Evolutionary conservation across 2,113 vertebrate genomes (phyloP), one percentile per base, ranked within the genome.

Genomic region (Dipodomys ordii): DNA sequence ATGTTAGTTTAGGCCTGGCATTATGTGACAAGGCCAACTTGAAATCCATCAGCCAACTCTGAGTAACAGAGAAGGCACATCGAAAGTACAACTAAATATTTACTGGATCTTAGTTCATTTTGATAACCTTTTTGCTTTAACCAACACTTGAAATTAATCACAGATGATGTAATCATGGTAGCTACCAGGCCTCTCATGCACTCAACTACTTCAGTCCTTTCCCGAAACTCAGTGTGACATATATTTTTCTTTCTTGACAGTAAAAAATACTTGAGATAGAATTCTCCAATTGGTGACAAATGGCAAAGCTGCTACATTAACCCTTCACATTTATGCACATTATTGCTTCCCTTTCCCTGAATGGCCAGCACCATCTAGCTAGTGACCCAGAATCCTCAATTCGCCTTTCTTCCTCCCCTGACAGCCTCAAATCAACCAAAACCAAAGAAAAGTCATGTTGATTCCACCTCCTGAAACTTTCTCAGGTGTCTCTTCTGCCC

Each of bases 71-170:
- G 57, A 18, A 22, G n/a, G 30, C 20, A 68, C 49, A 84, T 39
- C 35, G 64, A 72, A 95, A 90, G 64, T 90, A 91, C 53, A 84
- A 87, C 53, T 57, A 60, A 87, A 84, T 72, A 77, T 28, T 90
- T 53, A 44, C 39, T 74, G 64, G 8, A 11, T 53, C 46, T 69
- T 85, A 77, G 64, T 92, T 68, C 23, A 84, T 91, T 89, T 65
- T 49, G 71, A 76, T 15, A 79, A 79, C 19, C 11, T 4, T 44
- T 39, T n/a, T 49, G 67, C 25, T 85, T 78, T 57, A 77, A 83
- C 12, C 83, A 44, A 64, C 64, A 81, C 35, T 82, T 80, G 39
- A 85, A 82, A 80, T 92, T 27, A 57, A 93, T 53, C 73, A 71
- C 20, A 10, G 46, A 35, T 44, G 57, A 46, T 62, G 53, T 32